Evolutionary conservation across 2,888 invertebrate species (phyloP), one percentile per base, ranked within the genome.

Genomic region (Calameuta idolon): DNA sequence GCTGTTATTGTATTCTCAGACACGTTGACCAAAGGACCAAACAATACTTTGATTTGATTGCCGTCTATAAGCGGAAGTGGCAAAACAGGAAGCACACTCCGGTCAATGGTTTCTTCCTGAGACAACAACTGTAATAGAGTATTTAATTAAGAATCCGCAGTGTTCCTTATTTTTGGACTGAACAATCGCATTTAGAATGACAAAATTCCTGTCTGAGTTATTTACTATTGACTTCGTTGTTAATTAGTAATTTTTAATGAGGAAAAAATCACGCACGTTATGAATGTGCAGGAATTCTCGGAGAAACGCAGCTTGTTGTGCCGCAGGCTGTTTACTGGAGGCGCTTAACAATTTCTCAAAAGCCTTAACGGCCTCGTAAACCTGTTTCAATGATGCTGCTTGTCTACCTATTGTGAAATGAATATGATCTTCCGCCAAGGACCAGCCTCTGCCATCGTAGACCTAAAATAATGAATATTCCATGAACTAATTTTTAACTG

Each of bases 341-440:
- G 95, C 95, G 76, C 94, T 94, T 74, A 97, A 92, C 81, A 98
- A 93, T 87, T 95, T 95, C 79, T 96, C 95, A 90, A 98, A 96
- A 81, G 97, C 96, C 83, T 94, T 92, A 84, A 95, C 94, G 75
- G 96, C 94, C 85, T 95, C 95, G 83, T 94, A 93, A 40, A 95
- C 92, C 87, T 94, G 94, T 87, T 96, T 95, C 85, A 98, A 93
- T 89, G 96, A 95, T 87, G 96, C 95, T 55, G 98, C 97, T 91
- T 98, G 96, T 83, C 97, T 95, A 1, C 98, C 98, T 88, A 98
- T 96, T 11, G 98, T 98, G 91, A 97, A 98, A 92, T 98, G 96
- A 87, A 99, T 98, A 92, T 99, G 98, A 93, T 99, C 98, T 92
- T 97, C 97, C 9, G 98, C 97, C 84, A 98, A 93, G 83, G 96